phyloP scores from a whole-genome alignment of 2,113 vertebrate genomes.

The Ellobius talpinus region DNA sequence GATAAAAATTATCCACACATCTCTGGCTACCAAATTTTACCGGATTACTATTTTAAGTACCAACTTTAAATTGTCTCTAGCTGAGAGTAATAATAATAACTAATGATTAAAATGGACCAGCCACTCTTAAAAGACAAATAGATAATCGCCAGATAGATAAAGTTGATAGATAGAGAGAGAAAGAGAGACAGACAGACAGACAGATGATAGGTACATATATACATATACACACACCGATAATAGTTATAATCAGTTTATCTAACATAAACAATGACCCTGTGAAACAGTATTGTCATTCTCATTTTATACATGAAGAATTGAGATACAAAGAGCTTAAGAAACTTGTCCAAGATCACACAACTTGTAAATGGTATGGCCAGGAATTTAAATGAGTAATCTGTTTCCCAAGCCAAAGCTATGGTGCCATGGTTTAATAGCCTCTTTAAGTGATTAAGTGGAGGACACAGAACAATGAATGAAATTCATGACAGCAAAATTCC shows the following conservation, averaged over 20 bases:
- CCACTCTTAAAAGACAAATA: neutral
- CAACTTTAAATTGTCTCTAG: conserved; percentile 3
- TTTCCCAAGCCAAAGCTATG: neutral
- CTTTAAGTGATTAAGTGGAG: neutral
- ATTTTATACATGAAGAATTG: neutral
- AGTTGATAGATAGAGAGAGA: neutral
- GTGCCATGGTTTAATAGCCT: conserved; percentile 2
- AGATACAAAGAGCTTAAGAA: conserved; percentile 18
- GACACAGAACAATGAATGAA: conserved; percentile 48
- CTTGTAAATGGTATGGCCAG: neutral
- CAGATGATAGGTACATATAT: neutral
- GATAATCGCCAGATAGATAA: neutral
- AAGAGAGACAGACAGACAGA: neutral
- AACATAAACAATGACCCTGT: neutral
- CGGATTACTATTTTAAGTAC: conserved; percentile 16
- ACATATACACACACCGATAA: neutral
- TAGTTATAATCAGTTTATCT: neutral
- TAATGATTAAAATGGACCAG: neutral
- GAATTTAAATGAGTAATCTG: conserved; percentile 28
- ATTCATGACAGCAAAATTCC: conserved; percentile 60
- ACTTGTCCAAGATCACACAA: neutral
- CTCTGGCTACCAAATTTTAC: neutral
- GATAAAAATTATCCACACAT: conserved; percentile 52
- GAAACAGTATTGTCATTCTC: neutral
- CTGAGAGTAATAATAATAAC: neutral